Percentiles rank a stretch among this genome's conserved stretches.
Conservation (phyloP, 2,113 vertebrate genomes). For the Stomatorhinus ivindoensis region DNA sequence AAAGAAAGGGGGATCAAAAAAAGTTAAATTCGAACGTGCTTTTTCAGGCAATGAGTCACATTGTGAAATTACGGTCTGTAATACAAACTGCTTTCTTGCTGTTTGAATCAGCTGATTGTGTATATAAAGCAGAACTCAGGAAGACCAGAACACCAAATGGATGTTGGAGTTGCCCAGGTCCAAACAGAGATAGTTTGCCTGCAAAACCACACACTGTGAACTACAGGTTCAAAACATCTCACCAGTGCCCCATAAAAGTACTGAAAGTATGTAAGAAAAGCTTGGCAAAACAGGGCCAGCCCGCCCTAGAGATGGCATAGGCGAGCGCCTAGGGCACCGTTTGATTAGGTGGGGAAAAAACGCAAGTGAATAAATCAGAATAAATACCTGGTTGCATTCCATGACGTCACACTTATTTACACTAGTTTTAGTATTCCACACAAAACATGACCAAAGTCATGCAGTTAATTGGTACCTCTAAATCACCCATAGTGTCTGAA, state of each 20-base stretch:
- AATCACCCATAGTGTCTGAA: neutral
- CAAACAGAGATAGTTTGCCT: slow-evolving; percentile 9
- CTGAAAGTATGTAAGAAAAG: neutral
- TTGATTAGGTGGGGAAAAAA: neutral
- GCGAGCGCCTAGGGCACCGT: neutral
- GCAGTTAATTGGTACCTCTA: neutral
- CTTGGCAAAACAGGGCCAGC: neutral
- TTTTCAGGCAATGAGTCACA: slow-evolving; percentile 39
- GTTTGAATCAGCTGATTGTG: slow-evolving; percentile 28
- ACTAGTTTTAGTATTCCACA: neutral
- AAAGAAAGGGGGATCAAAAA: slow-evolving; percentile 33
- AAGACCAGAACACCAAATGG: slow-evolving; percentile 12
- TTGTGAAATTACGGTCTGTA: slow-evolving; percentile 63
- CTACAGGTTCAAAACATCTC: neutral
- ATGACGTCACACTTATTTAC: neutral
- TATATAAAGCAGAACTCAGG: slow-evolving; percentile 28
- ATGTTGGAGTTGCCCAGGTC: neutral
- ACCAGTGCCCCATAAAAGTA: neutral
- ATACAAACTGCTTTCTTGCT: slow-evolving; percentile 64
- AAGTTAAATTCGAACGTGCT: slow-evolving; percentile 32
- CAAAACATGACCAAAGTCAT: neutral
- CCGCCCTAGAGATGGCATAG: neutral
- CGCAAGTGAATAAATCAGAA: neutral
- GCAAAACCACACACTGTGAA: neutral
- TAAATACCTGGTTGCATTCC: neutral